A percentile compares a stretch with the other conserved stretches of the same genome.
phyloP scores from a whole-genome alignment of 2,113 vertebrate species.

The Phodopus roborovskii region DNA sequence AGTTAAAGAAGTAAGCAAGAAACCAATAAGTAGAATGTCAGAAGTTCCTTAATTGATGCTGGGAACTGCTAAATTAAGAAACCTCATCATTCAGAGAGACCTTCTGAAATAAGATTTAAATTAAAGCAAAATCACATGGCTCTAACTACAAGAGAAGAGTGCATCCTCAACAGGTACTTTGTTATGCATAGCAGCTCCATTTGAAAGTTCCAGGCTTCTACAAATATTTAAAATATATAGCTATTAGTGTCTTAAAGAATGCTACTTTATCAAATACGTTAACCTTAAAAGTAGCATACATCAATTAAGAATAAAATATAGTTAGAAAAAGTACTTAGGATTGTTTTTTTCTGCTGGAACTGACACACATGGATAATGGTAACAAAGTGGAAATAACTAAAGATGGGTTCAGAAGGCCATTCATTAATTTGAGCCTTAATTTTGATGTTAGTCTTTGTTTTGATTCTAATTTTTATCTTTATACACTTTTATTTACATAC shows the following conservation, averaged over 20 bases:
- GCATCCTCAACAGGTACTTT: slow-evolving; percentile 78
- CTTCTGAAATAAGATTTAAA: slow-evolving; percentile 86
- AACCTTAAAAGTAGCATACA: slow-evolving; percentile 72
- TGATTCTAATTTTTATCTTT: slow-evolving; percentile 51
- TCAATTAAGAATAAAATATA: background rate
- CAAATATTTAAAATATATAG: background rate
- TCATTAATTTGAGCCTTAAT: background rate
- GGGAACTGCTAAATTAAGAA: slow-evolving; percentile 73
- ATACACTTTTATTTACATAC: background rate
- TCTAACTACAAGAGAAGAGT: slow-evolving; percentile 76
- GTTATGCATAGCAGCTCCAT: slow-evolving; percentile 83
- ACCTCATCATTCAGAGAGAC: slow-evolving; percentile 80
- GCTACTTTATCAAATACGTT: slow-evolving; percentile 29
- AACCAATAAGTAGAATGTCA: slow-evolving; percentile 44
- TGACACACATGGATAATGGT: background rate
- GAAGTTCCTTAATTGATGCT: slow-evolving; percentile 67
- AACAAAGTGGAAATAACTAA: slow-evolving; percentile 14
- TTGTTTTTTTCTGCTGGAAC: slow-evolving; percentile 3
- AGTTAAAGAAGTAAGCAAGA: slow-evolving; percentile 60
- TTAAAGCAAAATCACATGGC: slow-evolving; percentile 85
- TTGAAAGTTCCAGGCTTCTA: slow-evolving; percentile 80
- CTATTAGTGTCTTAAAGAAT: background rate
- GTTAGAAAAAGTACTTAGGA: background rate
- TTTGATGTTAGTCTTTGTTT: background rate
- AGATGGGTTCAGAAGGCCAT: background rate